These are phyloP conservation scores for Syngnathus floridae DNA, from an alignment of 2,113 vertebrate species.

Conservation along the genomic window DNA sequence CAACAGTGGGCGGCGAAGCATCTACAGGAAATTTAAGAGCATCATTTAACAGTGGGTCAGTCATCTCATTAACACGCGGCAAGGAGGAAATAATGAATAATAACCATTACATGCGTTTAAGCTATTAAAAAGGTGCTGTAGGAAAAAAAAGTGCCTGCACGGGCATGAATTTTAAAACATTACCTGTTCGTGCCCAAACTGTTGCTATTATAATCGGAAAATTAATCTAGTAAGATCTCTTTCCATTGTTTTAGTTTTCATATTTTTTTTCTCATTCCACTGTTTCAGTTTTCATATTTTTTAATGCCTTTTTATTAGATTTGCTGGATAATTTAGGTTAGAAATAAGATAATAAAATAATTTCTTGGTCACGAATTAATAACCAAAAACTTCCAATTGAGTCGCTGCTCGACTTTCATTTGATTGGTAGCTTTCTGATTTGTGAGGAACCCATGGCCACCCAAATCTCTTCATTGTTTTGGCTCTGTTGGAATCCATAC, in stretches of 20 bases:
- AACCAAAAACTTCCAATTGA: too few relatives aligned
- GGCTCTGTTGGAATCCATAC: neutral
- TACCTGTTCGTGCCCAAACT: neutral
- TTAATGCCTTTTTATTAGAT: too few relatives aligned
- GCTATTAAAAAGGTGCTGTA: neutral
- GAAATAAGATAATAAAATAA: too few relatives aligned
- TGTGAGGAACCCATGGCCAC: too few relatives aligned
- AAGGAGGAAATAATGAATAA: conserved; percentile 30
- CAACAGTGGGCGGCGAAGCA: conserved; percentile 46
- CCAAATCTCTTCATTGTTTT: too few relatives aligned
- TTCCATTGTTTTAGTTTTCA: too few relatives aligned
- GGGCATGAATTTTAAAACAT: neutral
- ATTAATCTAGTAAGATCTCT: neutral
- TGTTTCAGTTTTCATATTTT: too few relatives aligned
- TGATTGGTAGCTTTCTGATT: too few relatives aligned
- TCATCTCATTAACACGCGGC: conserved; percentile 54
- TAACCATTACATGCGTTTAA: conserved; percentile 28
- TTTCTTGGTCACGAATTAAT: too few relatives aligned
- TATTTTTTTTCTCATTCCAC: too few relatives aligned
- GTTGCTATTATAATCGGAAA: neutral
- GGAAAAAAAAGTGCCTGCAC: neutral
- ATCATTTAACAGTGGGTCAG: conserved; percentile 53
- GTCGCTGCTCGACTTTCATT: too few relatives aligned
- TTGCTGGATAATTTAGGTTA: too few relatives aligned
- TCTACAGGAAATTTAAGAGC: conserved; percentile 56